A percentile compares a stretch with the other conserved stretches of the same genome.
Conservation (phyloP, 64 coral and sea anemone genomes). For the Montipora capricornis region DNA sequence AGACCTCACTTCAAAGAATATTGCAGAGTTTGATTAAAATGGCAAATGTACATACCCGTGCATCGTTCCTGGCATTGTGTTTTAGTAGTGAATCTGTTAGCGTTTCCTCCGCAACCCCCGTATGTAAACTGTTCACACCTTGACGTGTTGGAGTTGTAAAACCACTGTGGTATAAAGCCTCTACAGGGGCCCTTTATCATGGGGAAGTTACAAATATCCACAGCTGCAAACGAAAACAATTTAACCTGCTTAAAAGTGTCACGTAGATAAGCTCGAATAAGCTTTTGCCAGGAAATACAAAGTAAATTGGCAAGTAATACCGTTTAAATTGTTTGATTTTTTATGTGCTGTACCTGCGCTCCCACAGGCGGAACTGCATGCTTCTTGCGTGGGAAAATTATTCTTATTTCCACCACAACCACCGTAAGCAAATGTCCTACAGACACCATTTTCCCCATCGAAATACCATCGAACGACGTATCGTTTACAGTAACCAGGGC, state of each 20-base stretch:
- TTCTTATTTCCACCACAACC: conserved; percentile 88
- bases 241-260: not conserved
- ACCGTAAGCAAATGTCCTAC: conserved; percentile 79
- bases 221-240: conserved; percentile 19
- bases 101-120: conserved; percentile 75
- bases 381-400: conserved; percentile 67
- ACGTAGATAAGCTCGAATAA: too few relatives aligned
- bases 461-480: conserved; percentile 77
- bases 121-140: conserved; percentile 63
- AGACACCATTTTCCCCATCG: conserved; percentile 27
- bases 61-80: conserved; percentile 30
- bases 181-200: conserved; percentile 48
- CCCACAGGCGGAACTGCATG: conserved; percentile 65
- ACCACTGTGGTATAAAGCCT: conserved; percentile 63
- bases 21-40: not conserved
- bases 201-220: conserved; percentile 63
- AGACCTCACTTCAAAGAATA: not conserved
- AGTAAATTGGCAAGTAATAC: too few relatives aligned
- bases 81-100: conserved; percentile 57
- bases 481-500: conserved; percentile 63
- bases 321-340: not conserved
- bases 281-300: too few relatives aligned
- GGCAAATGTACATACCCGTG: not conserved
- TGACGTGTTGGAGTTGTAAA: conserved; percentile 55
- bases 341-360: conserved; percentile 53